These are phyloP conservation scores for Oreocharis arfaki DNA, from an alignment of 2,113 vertebrate species.

Conservation along the genomic window DNA sequence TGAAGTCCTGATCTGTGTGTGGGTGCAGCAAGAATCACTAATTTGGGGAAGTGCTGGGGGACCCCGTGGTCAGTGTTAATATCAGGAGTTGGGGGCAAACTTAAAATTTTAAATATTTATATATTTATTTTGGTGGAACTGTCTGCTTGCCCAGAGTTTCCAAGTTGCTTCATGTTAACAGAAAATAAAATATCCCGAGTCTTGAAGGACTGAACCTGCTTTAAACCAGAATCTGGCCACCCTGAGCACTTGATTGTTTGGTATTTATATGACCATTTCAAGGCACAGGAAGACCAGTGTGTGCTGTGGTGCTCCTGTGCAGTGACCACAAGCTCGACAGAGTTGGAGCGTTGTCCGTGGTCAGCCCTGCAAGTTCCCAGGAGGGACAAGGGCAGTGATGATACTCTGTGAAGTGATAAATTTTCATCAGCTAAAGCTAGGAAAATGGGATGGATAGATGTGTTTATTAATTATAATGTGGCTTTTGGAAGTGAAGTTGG, in stretches of 20 bases:
- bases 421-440: background rate
- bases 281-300: rapidly evolving
- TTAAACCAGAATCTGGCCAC: background rate
- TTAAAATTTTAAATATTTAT: background rate
- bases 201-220: background rate
- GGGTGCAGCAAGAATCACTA: background rate
- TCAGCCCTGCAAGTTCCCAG: background rate
- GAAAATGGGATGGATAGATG: background rate
- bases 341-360: rapidly evolving
- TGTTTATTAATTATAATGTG: background rate
- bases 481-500: background rate
- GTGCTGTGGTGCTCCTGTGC: background rate
- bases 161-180: background rate
- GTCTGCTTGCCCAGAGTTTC: background rate
- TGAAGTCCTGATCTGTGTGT: background rate
- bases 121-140: background rate
- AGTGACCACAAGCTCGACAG: rapidly evolving
- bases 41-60: background rate
- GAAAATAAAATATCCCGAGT: background rate
- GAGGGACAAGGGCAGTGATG: background rate
- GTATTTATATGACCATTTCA: rapidly evolving
- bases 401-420: background rate
- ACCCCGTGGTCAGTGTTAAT: background rate
- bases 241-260: background rate
- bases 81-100: background rate